Evolutionary conservation across 2,797 vertebrate species (phyloP).

Genomic region (Scleropages formosus): DNA sequence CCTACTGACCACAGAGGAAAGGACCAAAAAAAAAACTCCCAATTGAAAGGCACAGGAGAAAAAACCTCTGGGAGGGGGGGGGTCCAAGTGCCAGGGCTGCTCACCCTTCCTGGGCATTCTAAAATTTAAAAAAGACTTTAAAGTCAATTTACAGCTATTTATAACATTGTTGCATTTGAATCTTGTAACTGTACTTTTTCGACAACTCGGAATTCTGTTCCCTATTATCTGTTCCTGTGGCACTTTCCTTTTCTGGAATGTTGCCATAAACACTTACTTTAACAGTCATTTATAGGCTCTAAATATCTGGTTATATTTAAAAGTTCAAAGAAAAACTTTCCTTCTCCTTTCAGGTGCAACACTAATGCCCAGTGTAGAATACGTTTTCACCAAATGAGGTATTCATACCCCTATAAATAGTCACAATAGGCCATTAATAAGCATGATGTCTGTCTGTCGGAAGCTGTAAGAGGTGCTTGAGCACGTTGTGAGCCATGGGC

Average conservation of each 20-base stretch:
- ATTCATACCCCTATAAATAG: constrained; percentile 28
- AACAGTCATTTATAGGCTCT: not conserved
- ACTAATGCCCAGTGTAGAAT: not conserved
- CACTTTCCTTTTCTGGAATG: not conserved
- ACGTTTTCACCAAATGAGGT: constrained; percentile 3
- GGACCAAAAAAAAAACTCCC: no score
- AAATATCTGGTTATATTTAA: not conserved
- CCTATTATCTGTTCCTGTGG: not conserved
- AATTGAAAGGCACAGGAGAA: no score
- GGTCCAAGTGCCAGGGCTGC: no score
- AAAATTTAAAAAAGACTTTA: no score
- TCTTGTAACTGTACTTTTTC: no score
- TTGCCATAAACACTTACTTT: not conserved
- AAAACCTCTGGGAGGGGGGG: no score
- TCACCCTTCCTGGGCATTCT: no score
- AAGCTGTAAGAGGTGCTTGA: not conserved
- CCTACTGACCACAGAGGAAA: no score
- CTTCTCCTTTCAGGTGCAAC: not conserved
- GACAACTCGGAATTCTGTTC: no score
- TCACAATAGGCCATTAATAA: constrained; percentile 16
- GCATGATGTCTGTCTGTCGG: not conserved
- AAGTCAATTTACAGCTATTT: no score
- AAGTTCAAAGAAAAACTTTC: not conserved
- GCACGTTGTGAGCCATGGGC: not conserved
- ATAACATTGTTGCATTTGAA: no score